A percentile compares a stretch with the other conserved stretches of the same genome.
Conservation (phyloP, 1,140 invertebrate genomes). For the Listronotus oregonensis region DNA sequence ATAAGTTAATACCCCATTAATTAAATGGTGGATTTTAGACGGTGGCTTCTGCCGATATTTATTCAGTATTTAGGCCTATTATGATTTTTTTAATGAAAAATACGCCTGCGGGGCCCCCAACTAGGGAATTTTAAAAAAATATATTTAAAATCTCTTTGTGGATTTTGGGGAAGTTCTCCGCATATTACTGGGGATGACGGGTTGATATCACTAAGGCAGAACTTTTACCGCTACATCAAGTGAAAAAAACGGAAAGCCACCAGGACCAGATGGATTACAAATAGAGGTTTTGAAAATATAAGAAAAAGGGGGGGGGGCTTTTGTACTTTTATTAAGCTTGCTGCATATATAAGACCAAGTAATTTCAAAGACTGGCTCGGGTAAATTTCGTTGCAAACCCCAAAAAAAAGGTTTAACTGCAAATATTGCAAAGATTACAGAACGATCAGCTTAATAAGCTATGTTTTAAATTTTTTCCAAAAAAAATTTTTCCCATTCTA, state of each 20-base stretch:
- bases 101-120: too few relatives aligned
- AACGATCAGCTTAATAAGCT: too few relatives aligned
- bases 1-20: too few relatives aligned
- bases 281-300: not conserved
- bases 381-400: too few relatives aligned
- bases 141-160: slow-evolving; percentile 2
- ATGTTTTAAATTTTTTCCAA: not conserved
- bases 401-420: too few relatives aligned
- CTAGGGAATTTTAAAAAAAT: slow-evolving; percentile 6
- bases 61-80: too few relatives aligned
- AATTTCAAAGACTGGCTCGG: not conserved
- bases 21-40: too few relatives aligned
- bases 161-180: too few relatives aligned
- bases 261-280: not conserved
- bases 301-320: not conserved
- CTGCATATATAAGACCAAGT: not conserved
- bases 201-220: not conserved
- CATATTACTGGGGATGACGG: not conserved
- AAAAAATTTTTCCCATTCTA: not conserved
- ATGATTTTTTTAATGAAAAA: too few relatives aligned
- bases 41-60: too few relatives aligned
- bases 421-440: too few relatives aligned
- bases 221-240: slow-evolving; percentile 2
- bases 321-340: not conserved
- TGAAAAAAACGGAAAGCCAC: not conserved